Percentiles rank a stretch among this genome's conserved stretches.
Evolutionary conservation across 92 coral and sea anemone species (phyloP).

Genomic region (Paramuricea clavata): DNA sequence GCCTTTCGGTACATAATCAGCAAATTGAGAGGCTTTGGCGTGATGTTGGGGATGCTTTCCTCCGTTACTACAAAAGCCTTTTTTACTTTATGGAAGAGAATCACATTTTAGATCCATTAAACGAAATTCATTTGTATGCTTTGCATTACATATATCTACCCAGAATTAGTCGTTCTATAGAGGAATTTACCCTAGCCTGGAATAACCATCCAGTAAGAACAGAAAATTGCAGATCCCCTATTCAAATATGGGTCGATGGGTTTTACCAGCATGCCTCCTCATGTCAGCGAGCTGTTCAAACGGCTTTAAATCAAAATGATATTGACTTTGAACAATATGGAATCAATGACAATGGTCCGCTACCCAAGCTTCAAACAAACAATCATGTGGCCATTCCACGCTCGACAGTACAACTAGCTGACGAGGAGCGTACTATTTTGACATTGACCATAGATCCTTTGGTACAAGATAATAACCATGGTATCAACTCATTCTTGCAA

Average conservation of each 20-base stretch:
- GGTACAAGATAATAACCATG: not conserved
- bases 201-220: slow-evolving; percentile 62
- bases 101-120: slow-evolving; percentile 34
- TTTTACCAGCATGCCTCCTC: slow-evolving; percentile 56
- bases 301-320: slow-evolving; percentile 30
- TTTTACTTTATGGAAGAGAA: slow-evolving; percentile 48
- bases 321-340: slow-evolving; percentile 57
- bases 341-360: slow-evolving; percentile 65
- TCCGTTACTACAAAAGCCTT: slow-evolving; percentile 44
- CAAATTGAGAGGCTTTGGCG: slow-evolving; percentile 66
- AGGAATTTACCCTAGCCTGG: slow-evolving; percentile 57
- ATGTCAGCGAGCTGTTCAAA: slow-evolving; percentile 28
- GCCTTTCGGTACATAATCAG: too few species aligned
- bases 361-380: slow-evolving; percentile 56
- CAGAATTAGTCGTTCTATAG: slow-evolving; percentile 22
- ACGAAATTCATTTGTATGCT: slow-evolving; percentile 59
- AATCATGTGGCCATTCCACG: slow-evolving; percentile 64
- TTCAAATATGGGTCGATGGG: slow-evolving; percentile 69
- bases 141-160: slow-evolving; percentile 56
- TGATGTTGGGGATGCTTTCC: slow-evolving; percentile 44
- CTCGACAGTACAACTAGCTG: slow-evolving; percentile 45
- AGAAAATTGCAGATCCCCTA: slow-evolving; percentile 32
- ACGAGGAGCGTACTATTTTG: not conserved
- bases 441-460: not conserved
- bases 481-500: not conserved